A percentile compares a stretch with the other conserved stretches of the same genome.
Conservation (phyloP, 2,797 vertebrate genomes). For the Xenops minutus region DNA sequence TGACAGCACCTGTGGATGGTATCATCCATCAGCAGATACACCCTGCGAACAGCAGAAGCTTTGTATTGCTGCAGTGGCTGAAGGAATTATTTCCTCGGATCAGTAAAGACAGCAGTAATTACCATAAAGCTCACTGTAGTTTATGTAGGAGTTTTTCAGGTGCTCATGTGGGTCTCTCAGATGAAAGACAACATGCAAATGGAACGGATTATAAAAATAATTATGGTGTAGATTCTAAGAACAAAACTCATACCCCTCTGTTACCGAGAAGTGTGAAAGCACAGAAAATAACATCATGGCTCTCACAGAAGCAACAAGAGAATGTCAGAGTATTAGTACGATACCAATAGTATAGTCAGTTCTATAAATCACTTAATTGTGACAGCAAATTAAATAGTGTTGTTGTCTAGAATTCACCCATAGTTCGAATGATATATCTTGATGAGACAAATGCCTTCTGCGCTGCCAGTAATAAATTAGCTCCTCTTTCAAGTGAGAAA, state of each 20-base stretch:
- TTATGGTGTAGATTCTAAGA: neutral
- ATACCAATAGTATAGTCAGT: constrained; percentile 4
- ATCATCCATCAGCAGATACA: constrained; percentile 51
- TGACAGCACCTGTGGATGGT: constrained; percentile 18
- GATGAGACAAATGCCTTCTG: constrained; percentile 52
- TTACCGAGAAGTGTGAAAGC: neutral
- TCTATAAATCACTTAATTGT: constrained; percentile 62
- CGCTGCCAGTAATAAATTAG: constrained; percentile 48
- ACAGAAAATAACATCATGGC: neutral
- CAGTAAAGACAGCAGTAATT: constrained; percentile 35
- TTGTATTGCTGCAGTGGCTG: neutral
- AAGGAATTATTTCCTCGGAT: constrained; percentile 33
- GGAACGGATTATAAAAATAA: neutral
- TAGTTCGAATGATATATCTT: constrained; percentile 47
- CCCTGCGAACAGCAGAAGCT: constrained; percentile 27
- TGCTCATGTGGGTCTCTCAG: neutral
- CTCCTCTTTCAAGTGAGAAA: constrained; percentile 60
- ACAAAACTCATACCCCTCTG: neutral
- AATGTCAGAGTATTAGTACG: neutral
- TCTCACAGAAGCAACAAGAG: neutral
- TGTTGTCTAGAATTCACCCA: constrained; percentile 36
- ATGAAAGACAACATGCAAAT: constrained; percentile 3
- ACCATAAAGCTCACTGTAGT: neutral
- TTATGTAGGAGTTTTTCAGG: neutral
- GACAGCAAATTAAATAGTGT: constrained; percentile 37